Evolutionary conservation across 2,113 vertebrate species (phyloP).

Genomic region (Zosterops hypoxanthus): DNA sequence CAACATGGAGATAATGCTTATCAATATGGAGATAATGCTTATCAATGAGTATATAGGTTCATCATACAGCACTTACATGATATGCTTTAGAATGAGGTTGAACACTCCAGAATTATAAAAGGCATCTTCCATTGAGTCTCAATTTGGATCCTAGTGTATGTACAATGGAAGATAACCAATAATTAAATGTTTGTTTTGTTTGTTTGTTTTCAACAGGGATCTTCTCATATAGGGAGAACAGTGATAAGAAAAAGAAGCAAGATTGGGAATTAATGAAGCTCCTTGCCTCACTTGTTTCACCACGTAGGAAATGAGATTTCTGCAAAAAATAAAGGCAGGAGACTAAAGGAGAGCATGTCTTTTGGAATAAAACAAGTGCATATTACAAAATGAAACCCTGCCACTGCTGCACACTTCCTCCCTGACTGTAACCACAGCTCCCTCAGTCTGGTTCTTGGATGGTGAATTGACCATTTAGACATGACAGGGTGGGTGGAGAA

Average conservation of each 20-base stretch:
- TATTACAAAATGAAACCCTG: neutral
- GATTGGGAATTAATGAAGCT: neutral
- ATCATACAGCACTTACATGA: neutral
- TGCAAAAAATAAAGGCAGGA: neutral
- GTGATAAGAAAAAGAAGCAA: neutral
- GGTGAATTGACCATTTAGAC: neutral
- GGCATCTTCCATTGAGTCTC: neutral
- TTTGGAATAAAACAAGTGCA: neutral
- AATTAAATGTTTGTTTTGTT: neutral
- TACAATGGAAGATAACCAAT: neutral
- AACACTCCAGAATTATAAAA: neutral
- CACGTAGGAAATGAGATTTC: neutral
- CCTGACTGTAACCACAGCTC: neutral
- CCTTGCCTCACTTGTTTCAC: neutral
- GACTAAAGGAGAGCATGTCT: neutral
- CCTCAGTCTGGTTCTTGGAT: neutral
- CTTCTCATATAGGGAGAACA: neutral
- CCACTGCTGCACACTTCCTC: neutral
- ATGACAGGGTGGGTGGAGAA: fast-evolving
- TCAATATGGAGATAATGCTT: neutral
- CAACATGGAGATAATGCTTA: neutral
- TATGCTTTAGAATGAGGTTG: neutral
- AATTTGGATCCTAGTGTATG: neutral
- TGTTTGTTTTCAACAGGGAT: neutral
- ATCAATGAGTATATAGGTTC: neutral